Base-by-base conservation (phyloP, 92 coral and sea anemone genomes). In the Umimayanthus chanpuru region DNA sequence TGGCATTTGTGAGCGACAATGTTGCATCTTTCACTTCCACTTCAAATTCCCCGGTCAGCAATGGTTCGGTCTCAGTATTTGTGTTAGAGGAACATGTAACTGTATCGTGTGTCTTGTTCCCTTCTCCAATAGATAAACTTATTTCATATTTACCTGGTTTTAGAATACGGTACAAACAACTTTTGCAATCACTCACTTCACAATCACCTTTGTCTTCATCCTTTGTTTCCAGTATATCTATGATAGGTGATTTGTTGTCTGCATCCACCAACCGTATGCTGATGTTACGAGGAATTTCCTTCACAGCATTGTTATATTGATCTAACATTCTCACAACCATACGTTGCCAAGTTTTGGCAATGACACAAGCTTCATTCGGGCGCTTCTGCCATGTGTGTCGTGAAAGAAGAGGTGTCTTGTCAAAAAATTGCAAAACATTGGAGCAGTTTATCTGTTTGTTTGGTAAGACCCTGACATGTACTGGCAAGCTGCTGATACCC, bases 291-390 rank as follows among this genome's bases (percentile, higher is more conserved):
- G 80, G 56, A 40, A 18, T 29, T 76, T 11, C 80, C 25, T 8
- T 41, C 20, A 76, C 80, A 40, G 10, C 20, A 41, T 76, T 76
- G 80, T 76, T 76, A 28, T 76, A 76, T 23, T 76, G 50, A 28
- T 76, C 80, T 14, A 40, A 16, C 53, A 44, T 76, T 2, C 15
- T 76, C 29, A 76, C 50, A 20, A 6, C 15, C 56, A 76, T 26
- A 7, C 56, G 28, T 26, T 76, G 80, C 80, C 80, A 76, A 14
- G 32, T 44, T 44, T 25, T 41, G 80, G 80, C 20, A 40, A 41
- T 40, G 5, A 41, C 30, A 14, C 15, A 76, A 0, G 41, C 80
- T 44, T 39, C 29, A 21, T 20, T 25, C 26, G 80, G 32, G n/a
- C 80, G 80, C 12, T 16, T 40, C 32, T 41, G 29, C 80, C 80